These are phyloP conservation scores for Numida meleagris DNA, from an alignment of 2,113 vertebrate genomes.

Conservation along the genomic window DNA sequence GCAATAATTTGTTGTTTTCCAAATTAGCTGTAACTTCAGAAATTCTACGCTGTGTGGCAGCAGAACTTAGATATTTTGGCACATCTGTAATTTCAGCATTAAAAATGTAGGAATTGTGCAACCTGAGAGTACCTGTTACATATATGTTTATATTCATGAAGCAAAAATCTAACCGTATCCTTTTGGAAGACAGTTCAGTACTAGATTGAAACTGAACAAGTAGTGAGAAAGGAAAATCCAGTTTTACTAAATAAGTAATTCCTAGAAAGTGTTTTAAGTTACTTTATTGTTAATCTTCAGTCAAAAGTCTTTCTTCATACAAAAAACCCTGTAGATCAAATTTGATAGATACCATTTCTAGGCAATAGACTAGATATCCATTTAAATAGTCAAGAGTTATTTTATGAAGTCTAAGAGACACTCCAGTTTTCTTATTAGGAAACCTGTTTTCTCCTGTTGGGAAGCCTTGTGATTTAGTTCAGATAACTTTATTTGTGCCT, in stretches of 20 bases:
- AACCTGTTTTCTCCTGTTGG: not conserved
- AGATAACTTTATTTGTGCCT: not conserved
- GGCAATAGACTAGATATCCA: not conserved
- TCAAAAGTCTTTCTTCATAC: not conserved
- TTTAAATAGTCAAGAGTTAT: not conserved
- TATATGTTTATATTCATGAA: not conserved
- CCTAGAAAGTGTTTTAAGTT: not conserved
- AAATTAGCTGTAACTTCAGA: too few species aligned
- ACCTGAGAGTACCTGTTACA: fast-evolving
- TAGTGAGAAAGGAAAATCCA: not conserved
- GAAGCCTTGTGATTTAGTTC: not conserved
- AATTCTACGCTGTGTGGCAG: too few species aligned
- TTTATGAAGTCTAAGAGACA: not conserved
- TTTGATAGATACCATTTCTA: not conserved
- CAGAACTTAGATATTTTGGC: too few species aligned
- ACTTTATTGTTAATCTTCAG: not conserved
- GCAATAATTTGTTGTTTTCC: too few species aligned
- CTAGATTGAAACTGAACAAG: not conserved
- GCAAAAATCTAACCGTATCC: not conserved
- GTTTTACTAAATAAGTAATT: not conserved
- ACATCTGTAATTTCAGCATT: too few species aligned
- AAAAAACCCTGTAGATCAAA: not conserved
- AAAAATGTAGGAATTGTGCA: too few species aligned
- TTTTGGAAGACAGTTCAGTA: not conserved
- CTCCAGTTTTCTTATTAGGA: not conserved